A percentile compares a stretch with the other conserved stretches of the same genome.
Evolutionary conservation across 1,140 invertebrate genomes (phyloP).

Genomic region (Atopsyche davidsoni): DNA sequence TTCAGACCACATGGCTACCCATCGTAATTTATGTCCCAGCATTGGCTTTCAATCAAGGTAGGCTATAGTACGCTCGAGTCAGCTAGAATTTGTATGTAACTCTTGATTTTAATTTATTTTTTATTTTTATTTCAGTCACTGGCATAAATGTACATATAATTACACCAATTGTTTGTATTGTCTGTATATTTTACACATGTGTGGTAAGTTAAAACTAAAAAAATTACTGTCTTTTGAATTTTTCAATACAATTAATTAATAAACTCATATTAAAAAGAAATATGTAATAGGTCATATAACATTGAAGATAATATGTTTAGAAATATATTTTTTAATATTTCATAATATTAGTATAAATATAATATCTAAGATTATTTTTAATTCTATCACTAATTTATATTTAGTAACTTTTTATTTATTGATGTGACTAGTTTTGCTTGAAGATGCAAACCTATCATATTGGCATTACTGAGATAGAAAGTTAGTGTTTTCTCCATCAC

Average conservation of each 20-base stretch:
- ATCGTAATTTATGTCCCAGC: slow-evolving; percentile 88
- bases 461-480: too few relatives aligned
- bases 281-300: too few relatives aligned
- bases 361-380: neutral
- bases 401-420: too few relatives aligned
- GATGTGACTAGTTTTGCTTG: too few relatives aligned
- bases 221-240: too few relatives aligned
- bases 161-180: slow-evolving; percentile 74
- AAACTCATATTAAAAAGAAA: too few relatives aligned
- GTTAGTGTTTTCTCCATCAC: too few relatives aligned
- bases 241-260: too few relatives aligned
- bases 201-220: too few relatives aligned
- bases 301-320: too few relatives aligned
- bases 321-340: slow-evolving; percentile 8
- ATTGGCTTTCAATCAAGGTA: slow-evolving; percentile 82
- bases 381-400: too few relatives aligned
- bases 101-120: slow-evolving; percentile 29
- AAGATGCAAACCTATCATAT: too few relatives aligned
- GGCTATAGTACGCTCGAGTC: slow-evolving; percentile 13
- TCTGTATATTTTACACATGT: slow-evolving; percentile 88
- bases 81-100: slow-evolving; percentile 5
- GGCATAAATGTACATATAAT: slow-evolving; percentile 76
- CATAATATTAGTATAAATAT: neutral
- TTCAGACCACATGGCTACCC: slow-evolving; percentile 78
- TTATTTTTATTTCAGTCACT: slow-evolving; percentile 61